Base-by-base conservation (phyloP, 2,888 invertebrate species). In the Chymomyza amoena region DNA sequence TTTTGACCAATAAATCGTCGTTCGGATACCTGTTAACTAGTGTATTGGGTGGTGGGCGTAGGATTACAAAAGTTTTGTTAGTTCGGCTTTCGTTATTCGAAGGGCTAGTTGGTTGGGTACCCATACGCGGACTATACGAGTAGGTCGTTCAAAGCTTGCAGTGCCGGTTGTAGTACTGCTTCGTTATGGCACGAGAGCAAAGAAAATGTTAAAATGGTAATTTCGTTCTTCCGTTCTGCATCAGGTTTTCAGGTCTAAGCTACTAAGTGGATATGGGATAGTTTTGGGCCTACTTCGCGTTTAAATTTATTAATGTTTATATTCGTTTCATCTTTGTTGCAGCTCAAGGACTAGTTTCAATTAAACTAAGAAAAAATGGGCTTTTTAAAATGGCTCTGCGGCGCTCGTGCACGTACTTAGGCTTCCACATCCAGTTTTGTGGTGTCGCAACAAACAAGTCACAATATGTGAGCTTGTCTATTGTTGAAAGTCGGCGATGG, bases 191-290 rank as follows among this genome's bases (percentile, higher is more conserved):
- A 20, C 52, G 63, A 72, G 52, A 57, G 69, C 57, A 65, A 70
- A 65, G 54, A 60, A 75, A 75, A 65, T 72, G 67, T 68, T 57
- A 72, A 79, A 71, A 70, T 73, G 57, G 70, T 72, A 66, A 73
- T 75, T 77, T 76, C 64, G 57, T 51, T 73, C 60, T 79, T 81
- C 72, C 68, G 75, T 74, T 82, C 73, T 56, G 63, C 28, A 65
- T 28, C 45, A 70, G 71, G 56, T 54, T 71, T 32, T 65, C 36
- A 15, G 32, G 39, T 15, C 36, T 7, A 32, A 57, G 57, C 20
- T 57, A 13, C 39, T 45, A 45, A 45, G 13, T 45, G 39, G 13
- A 45, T 45, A 32, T 13, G 13, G 39, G 1, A 45, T 6, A 45
- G 4, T 45, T 10, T 45, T 45, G 2, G 13, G 39, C 32, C 32